Evolutionary conservation across 2,797 vertebrate species (phyloP), one percentile per base, ranked within the genome.

Genomic region (Melanogrammus aeglefinus): DNA sequence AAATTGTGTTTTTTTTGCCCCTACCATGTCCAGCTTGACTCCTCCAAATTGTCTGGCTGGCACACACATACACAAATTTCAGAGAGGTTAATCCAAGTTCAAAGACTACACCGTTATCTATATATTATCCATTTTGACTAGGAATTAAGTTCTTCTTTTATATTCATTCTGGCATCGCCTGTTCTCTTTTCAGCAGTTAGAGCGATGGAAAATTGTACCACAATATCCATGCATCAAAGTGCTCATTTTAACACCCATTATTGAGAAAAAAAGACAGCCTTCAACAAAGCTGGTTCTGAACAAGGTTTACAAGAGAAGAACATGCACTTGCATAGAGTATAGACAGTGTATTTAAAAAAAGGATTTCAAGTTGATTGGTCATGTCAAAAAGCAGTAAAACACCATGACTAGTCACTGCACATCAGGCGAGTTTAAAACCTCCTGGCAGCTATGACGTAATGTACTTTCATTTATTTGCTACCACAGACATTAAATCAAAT

Each of bases 401-500:
- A 24, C 6, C 57, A 63, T 63, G 21, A 63, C 9, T 63, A 24
- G 57, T 63, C 57, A 63, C 57, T 18, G 57, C 6, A 24, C 16
- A 24, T 21, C 47, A 7, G 27, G 8, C 2, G 1, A 69, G 63
- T 27, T 24, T 69, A 27, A 69, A 69, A 69, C 63, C 63, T 10
- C n/a, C 63, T 12, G 6, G 10, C 63, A 10, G n/a, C 63, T 27
- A 27, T 69, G 63, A 69, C 10, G n/a, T 27, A 27, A 69, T 27
- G 63, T 24, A 27, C 8, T 69, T 69, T 69, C 63, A 69, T 69
- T 69, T 27, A 69, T 27, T 69, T 69, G n/a, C 7, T 73, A n/a
- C 16, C 72, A 21, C 77, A 72, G 41, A 76, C 69, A 73, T 24
- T 6, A 36, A 6, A 36, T 70, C 31, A 69, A 44, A 78, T 51